Evolutionary conservation across 2,797 vertebrate genomes (phyloP).

Genomic region (Coreius guichenoti): DNA sequence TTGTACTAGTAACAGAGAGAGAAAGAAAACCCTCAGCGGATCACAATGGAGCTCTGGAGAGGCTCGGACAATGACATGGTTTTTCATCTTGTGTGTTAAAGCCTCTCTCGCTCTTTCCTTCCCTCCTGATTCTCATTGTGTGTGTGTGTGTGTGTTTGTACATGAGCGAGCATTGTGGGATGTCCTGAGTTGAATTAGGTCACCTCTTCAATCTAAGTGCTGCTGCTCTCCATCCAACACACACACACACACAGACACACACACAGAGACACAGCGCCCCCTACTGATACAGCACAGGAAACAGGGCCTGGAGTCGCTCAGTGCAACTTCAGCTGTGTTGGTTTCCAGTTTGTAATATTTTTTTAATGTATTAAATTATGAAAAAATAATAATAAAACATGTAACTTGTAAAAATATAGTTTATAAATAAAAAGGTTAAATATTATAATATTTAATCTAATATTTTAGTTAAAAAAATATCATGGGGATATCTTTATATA

Average conservation of each 20-base stretch:
- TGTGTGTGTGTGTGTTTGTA: conserved; percentile 51
- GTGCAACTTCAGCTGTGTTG: neutral
- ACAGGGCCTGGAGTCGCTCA: neutral
- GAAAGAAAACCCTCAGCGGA: neutral
- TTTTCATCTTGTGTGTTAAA: conserved; percentile 32
- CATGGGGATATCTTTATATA: too few relatives aligned
- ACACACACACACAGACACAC: neutral
- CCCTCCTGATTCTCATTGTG: conserved; percentile 31
- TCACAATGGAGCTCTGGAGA: conserved; percentile 23
- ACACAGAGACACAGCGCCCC: conserved; percentile 78
- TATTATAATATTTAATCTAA: too few relatives aligned
- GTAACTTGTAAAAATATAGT: too few relatives aligned
- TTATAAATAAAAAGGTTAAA: too few relatives aligned
- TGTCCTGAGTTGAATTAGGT: conserved; percentile 82
- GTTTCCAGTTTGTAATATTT: too few relatives aligned
- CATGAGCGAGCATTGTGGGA: conserved; percentile 74
- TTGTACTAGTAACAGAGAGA: neutral
- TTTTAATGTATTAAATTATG: too few relatives aligned
- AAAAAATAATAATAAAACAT: too few relatives aligned
- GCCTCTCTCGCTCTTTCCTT: conserved; percentile 64
- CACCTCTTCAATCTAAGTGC: conserved; percentile 78
- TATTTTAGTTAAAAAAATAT: too few relatives aligned
- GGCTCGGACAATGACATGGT: conserved; percentile 44
- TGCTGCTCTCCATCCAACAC: conserved; percentile 59
- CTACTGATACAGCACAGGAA: conserved; percentile 63